Percentiles rank a stretch among this genome's conserved stretches.
Conservation (phyloP, 2,797 vertebrate species). For the Balearica regulorum region DNA sequence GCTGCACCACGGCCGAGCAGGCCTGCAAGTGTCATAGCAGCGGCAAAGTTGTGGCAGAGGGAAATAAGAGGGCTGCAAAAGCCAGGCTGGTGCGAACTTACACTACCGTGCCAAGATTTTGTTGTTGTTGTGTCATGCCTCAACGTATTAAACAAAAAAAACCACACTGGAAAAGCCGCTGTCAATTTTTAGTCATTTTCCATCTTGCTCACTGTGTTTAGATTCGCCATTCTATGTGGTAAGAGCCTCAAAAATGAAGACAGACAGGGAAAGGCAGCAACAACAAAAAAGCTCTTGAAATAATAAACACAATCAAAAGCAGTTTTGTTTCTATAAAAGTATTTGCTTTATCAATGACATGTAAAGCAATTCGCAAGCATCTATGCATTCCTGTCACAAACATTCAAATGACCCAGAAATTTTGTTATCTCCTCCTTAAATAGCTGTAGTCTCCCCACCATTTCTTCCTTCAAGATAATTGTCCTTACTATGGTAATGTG, state of each 20-base stretch:
- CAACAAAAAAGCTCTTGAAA: background rate
- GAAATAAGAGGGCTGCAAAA: constrained; percentile 68
- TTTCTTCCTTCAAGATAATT: background rate
- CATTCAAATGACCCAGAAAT: background rate
- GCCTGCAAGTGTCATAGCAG: constrained; percentile 73
- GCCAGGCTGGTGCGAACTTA: constrained; percentile 66
- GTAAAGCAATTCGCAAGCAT: background rate
- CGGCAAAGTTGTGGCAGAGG: constrained; percentile 50
- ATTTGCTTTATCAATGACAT: background rate
- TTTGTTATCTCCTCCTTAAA: background rate
- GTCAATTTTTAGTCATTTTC: constrained; percentile 8
- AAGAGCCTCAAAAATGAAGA: background rate
- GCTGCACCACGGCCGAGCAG: constrained; percentile 81
- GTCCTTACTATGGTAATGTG: background rate
- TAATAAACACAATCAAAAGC: background rate
- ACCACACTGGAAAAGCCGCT: background rate
- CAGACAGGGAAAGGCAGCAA: background rate
- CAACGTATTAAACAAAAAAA: background rate
- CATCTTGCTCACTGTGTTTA: background rate
- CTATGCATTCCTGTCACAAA: background rate
- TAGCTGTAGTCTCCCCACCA: background rate
- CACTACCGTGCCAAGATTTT: constrained; percentile 29
- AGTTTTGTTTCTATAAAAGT: background rate
- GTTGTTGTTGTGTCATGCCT: constrained; percentile 37
- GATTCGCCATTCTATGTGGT: background rate